A percentile compares a stretch with the other conserved stretches of the same genome.
Evolutionary conservation across 2,113 vertebrate species (phyloP).

Genomic region (Grammatotria lemairii): DNA sequence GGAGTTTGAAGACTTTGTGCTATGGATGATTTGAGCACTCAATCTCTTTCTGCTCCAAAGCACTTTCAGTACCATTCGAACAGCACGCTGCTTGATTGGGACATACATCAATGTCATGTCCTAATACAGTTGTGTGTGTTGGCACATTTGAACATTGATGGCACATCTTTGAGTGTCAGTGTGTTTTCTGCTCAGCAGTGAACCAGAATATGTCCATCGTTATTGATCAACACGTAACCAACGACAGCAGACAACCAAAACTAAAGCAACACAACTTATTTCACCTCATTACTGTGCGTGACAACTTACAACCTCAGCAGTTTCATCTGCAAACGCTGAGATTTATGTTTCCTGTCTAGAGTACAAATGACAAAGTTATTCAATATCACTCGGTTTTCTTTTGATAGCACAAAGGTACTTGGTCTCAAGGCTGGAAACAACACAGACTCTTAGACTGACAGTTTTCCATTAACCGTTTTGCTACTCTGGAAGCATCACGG

Average conservation of each 20-base stretch:
- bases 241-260: background rate
- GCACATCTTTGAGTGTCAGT: background rate
- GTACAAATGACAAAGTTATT: fast-evolving
- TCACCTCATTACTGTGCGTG: background rate
- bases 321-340: background rate
- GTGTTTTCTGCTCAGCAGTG: background rate
- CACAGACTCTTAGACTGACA: background rate
- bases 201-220: background rate
- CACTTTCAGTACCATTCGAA: background rate
- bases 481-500: background rate
- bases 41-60: background rate
- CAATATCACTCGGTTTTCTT: background rate
- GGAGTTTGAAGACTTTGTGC: background rate
- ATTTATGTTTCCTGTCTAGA: background rate
- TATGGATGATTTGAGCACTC: background rate
- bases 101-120: background rate
- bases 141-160: background rate
- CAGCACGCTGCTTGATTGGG: background rate
- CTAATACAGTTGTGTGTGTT: background rate
- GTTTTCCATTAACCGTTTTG: background rate
- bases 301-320: background rate
- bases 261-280: background rate
- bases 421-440: background rate
- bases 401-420: fast-evolving
- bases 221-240: background rate